Base-by-base conservation (phyloP, 2,113 vertebrate species). In the Paraplagusia blochii region DNA sequence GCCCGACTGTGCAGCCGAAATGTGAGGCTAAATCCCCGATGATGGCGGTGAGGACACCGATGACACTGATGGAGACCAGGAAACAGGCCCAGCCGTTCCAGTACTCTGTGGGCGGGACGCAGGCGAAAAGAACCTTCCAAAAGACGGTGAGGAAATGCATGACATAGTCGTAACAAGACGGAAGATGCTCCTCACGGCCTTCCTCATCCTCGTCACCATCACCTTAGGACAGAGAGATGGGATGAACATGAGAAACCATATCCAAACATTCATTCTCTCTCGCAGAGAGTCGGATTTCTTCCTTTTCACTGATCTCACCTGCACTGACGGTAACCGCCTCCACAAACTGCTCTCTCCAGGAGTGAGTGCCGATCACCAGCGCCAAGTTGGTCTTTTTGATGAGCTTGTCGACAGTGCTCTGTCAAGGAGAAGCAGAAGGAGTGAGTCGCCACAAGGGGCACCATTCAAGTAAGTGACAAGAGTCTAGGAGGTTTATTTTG, bases 341-440 rank as follows among this genome's bases (percentile, higher is more conserved):
- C 62, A 95, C 89, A 80, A 98, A 98, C 85, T 98, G 95, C 40
- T 98, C 95, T 49, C 94, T 85, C 95, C 95, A 98, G 0, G 95
- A 98, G 63, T 98, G 95, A 0, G 95, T 98, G 34, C 95, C 94
- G 15, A 98, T 95, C 50, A 98, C 94, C 74, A 95, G 85, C 5
- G 95, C 95, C 91, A 98, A 59, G 87, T 98, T 98, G 2, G 95
- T 98, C 77, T 98, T 97, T 91, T 95, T 97, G 76, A 98, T 95
- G 76, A 98, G 93, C 72, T 98, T 95, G 88, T 98, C 95, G 39
- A 98, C 95, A 0, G 95, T 97, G 85, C 94, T 97, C 95, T 98
- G 84, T 40, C 71, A 79, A 81, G 58, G 63, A 83, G n/a, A 86
- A 65, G n/a, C 40, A 54, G 29, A 70, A 53, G 40, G n/a, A 34